Evolutionary conservation across 2,113 vertebrate genomes (phyloP).

Genomic region (Xiphorhynchus elegans): DNA sequence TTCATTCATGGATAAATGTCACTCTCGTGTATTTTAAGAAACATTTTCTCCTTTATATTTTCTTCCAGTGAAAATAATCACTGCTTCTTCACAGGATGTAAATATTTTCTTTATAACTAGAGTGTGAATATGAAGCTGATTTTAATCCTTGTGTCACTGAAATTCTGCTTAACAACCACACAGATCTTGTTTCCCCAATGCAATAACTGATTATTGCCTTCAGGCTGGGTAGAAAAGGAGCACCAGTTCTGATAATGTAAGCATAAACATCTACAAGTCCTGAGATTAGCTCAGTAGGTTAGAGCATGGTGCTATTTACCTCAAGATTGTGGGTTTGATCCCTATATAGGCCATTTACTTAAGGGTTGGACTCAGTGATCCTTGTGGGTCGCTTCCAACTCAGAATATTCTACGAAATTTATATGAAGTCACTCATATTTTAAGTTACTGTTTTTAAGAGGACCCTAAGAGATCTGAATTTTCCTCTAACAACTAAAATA

Average conservation of each 20-base stretch:
- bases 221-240: neutral
- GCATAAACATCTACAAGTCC: neutral
- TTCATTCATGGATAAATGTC: conserved; percentile 14
- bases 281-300: neutral
- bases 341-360: neutral
- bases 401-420: neutral
- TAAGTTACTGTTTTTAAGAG: neutral
- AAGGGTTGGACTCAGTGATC: neutral
- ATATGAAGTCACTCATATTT: neutral
- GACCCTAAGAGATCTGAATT: neutral
- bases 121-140: conserved; percentile 2
- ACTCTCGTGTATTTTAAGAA: neutral
- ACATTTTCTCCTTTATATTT: conserved; percentile 26
- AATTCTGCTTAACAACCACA: conserved; percentile 37
- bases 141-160: conserved; percentile 39
- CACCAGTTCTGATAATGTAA: neutral
- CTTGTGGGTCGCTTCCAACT: neutral
- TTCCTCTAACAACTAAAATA: neutral
- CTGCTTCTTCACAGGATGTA: conserved; percentile 4
- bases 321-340: neutral
- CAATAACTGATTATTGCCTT: conserved; percentile 2
- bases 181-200: conserved; percentile 2
- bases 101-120: conserved; percentile 43
- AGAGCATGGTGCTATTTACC: neutral
- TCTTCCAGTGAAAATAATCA: neutral